Base-by-base conservation (phyloP, 2,888 invertebrate genomes). In the Pterostichus madidus region DNA sequence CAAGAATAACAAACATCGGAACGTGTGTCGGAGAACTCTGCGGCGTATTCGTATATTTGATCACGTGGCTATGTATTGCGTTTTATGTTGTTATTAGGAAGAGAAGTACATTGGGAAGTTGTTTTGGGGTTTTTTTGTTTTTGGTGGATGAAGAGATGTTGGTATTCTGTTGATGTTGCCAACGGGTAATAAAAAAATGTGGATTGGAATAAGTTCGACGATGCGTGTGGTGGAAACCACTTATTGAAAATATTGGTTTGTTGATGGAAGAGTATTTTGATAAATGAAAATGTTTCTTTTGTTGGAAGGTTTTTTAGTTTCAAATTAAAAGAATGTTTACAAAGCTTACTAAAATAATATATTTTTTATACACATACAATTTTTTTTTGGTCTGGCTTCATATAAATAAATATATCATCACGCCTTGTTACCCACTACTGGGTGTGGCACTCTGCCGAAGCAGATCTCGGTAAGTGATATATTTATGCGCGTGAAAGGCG, bases 11-110 rank as follows among this genome's bases (percentile, higher is more conserved):
- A 53, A 76, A 53, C 76, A 76, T 17, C 11, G 32, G 13, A 10
- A 76, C 64, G 64, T 64, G 64, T 13, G 53, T 17, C 53, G 15
- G 13, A 53, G 15, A 24, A 17, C 59, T 2, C 5, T 52, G 52
- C 24, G 24, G 7, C 31, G 0, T 3, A 59, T 64, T 64, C 61
- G 46, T 39, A 79, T 79, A 79, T 79, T 79, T 79, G 78, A 79
- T 79, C 24, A 79, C 61, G 59, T 79, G 61, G 44, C 78, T 61
- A 61, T 79, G 59, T 79, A 13, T 44, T 46, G 31, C 78, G 32
- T 64, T 64, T 64, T 64, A 64, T 64, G 35, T 64, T 35, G 56
- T 64, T 64, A 64, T 64, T 64, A 64, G 64, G 32, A 13, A 13
- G 11, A 10, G 32, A 11, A 2, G n/a, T 32, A 32, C 24, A 11